Evolutionary conservation across 2,888 invertebrate genomes (phyloP), one percentile per base, ranked within the genome.

Genomic region (Dryococelus australis): DNA sequence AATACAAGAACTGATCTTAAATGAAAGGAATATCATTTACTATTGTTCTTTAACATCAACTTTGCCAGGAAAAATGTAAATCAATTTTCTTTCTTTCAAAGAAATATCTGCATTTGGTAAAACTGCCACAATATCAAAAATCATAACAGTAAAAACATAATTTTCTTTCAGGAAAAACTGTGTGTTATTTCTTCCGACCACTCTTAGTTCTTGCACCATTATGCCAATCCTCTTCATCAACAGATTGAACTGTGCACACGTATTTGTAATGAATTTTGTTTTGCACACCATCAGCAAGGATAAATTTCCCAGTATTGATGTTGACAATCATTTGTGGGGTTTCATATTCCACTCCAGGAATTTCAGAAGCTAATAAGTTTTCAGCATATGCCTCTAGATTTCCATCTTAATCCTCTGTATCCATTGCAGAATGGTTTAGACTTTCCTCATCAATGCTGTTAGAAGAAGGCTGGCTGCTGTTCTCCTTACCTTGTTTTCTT

Each of bases 311-410:
- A 9, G 80, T 9, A 26, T n/a, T 12, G 26, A 24, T 27, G n/a
- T 80, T 80, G 26, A 26, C n/a, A 13, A 8, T 47, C 80, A n/a
- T 27, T 28, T 80, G 80, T 80, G 80, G 80, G 4, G 13, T 24
- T 80, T 80, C 24, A 80, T 80, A 80, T 24, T 26, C 80, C 26
- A 80, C 80, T n/a, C n/a, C n/a, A 80, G 80, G 26, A 27, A 80
- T 20, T 9, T 80, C 28, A 27, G 12, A 26, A 26, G 26, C 13
- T 28, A 80, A 80, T 80, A 80, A 13, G 80, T 28, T 80, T 28
- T 47, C 47, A 47, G 47, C 47, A 47, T 47, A 47, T 13, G 28
- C 12, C 28, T 80, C 26, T 13, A 80, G 79, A 80, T 26, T 27
- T 80, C 28, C 80, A 12, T 80, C n/a, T 12, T 80, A 13, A 80